Base-by-base conservation (phyloP, 2,888 invertebrate genomes). In the Marronus borbonicus region DNA sequence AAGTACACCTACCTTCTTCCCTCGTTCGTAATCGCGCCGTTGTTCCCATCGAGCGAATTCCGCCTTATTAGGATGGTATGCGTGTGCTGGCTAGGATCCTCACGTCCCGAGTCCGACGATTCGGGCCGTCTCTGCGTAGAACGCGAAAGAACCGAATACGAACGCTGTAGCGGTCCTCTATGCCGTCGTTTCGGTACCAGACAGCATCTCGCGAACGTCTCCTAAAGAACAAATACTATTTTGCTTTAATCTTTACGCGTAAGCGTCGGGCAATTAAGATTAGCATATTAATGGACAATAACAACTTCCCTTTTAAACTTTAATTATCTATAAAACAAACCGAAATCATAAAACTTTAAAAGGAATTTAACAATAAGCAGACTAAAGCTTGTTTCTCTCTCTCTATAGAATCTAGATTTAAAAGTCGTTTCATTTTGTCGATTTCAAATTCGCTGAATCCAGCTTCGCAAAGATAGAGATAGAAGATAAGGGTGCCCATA, bases 141-240 rank as follows among this genome's bases (percentile, higher is more conserved):
- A 69, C 76, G 76, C 60, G 92, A 90, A 84, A 93, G 87, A 77
- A 91, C 89, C 80, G 92, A 91, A 88, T 93, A 93, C 55, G 92
- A 90, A 83, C 90, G 89, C 81, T 91, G 89, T 83, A 91, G 89
- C 50, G 84, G 84, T 17, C 85, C 72, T 80, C 78, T 66, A 8
- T 62, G 62, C 28, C 24, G 24, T 3, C 62, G 24, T 66, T 79
- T 77, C 70, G 80, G 77, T 76, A 86, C 89, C 83, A 90, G 90
- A 86, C 91, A 91, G 77, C 86, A 88, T 31, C 88, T 87, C 78
- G 89, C 87, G 86, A 93, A 86, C 65, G 93, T 92, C 86, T 91
- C 91, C 93, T 93, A 90, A 80, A 90, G 89, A 88, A 86, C 85
- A 87, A 84, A 80, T 85, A 85, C 88, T 88, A 83, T 72, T 70